Evolutionary conservation across 1,140 invertebrate species (phyloP).

Genomic region (Zaprionus vittiger): DNA sequence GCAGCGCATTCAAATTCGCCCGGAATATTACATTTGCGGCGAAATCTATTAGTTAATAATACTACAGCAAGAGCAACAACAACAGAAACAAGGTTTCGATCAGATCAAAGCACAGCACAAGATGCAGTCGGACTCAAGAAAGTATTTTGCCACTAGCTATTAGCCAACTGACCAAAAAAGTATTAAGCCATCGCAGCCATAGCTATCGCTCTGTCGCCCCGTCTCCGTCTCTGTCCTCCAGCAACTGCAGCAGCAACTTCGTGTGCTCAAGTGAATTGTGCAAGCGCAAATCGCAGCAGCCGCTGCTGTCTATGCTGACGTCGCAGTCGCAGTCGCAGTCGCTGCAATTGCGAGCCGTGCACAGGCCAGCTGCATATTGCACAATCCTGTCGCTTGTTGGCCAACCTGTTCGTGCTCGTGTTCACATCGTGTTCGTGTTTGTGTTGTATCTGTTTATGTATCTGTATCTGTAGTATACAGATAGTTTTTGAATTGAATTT

Average conservation of each 20-base stretch:
- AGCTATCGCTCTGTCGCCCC: constrained; percentile 2
- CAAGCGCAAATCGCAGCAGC: constrained; percentile 54
- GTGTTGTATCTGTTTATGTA: constrained; percentile 19
- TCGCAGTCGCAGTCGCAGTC: constrained; percentile 20
- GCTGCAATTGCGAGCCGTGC: constrained; percentile 46
- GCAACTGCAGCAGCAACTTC: constrained; percentile 10
- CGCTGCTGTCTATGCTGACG: constrained; percentile 22
- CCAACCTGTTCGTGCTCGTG: constrained; percentile 63
- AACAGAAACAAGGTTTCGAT: constrained; percentile 1
- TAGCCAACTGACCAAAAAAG: constrained; percentile 74
- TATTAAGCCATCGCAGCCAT: constrained; percentile 38
- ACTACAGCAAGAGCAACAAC: not conserved
- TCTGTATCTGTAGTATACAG: constrained; percentile 37
- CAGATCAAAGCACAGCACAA: not conserved
- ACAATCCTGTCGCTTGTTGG: constrained; percentile 67
- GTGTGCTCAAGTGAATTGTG: constrained; percentile 61
- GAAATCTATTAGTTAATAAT: constrained; percentile 16
- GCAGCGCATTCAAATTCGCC: constrained; percentile 54
- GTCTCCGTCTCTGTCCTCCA: constrained; percentile 1
- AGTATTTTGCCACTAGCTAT: constrained; percentile 56
- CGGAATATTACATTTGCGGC: constrained; percentile 37
- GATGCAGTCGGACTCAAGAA: constrained; percentile 55
- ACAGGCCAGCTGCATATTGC: constrained; percentile 70
- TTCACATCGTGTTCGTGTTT: not conserved
- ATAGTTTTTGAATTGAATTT: constrained; percentile 33